Base-by-base conservation (phyloP, 64 coral and sea anemone species). In the Hydrozoanthus tunicans region DNA sequence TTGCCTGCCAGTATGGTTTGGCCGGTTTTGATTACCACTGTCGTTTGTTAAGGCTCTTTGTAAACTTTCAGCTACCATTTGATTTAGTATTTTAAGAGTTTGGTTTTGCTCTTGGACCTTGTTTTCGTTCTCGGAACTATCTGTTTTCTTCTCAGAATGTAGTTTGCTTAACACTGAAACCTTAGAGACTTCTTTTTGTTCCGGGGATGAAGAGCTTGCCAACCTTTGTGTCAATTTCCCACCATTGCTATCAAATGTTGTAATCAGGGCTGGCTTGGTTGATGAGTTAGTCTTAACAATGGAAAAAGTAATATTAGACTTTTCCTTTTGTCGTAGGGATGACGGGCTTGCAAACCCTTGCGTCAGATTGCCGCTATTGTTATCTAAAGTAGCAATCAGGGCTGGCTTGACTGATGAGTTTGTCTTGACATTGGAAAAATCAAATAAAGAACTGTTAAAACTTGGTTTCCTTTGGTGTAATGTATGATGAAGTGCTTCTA, bases 31-130 rank as follows among this genome's bases (percentile, higher is more conserved):
- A 27, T 58, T 52, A 80, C 6, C 7, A 60, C 3, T n/a, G 5
- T 5, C n/a, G 58, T 79, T 79, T 7, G 24, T 17, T 9, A 17
- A 52, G 58, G 10, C n/a, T 58, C 59, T 61, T 24, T 81, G 11
- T 5, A 7, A 59, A 58, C 58, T 81, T 81, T 62, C 56, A 7
- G 23, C 24, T 11, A 81, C 14, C 56, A 81, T 62, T 81, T 80
- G 57, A 61, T 62, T 80, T 20, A 62, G 20, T 59, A 53, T 4
- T 80, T 80, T 80, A 58, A 80, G 78, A 7, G 78, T 80, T 80
- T 81, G 1, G 23, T 27, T 81, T 25, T 61, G 20, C 14, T 59
- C 17, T 32, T 61, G 14, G 24, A 59, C 6, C 12, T 11, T 10
- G 32, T 59, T 26, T 59, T 62, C 24, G 12, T 3, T 56, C 14